Conservation (phyloP, 2,113 vertebrate species). For the Tychaedon coryphoeus region DNA sequence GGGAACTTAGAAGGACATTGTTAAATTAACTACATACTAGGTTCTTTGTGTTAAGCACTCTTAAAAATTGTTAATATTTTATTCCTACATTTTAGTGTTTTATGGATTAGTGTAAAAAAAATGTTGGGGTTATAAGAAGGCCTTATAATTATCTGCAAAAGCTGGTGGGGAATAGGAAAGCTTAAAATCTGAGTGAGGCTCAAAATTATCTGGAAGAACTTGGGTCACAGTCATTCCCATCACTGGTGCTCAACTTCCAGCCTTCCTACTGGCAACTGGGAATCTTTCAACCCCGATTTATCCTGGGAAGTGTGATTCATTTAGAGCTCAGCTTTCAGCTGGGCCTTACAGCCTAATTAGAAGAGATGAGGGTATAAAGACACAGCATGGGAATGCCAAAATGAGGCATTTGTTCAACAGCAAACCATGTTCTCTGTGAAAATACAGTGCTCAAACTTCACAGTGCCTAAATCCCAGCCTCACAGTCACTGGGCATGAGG, state of each 20-base stretch:
- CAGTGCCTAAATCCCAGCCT: background rate
- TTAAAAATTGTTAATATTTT: background rate
- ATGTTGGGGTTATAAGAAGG: background rate
- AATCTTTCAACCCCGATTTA: background rate
- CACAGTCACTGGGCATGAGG: rapidly evolving
- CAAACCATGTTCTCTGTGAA: background rate
- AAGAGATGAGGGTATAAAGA: background rate
- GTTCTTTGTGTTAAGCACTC: background rate
- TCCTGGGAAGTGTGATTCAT: background rate
- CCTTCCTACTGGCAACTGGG: background rate
- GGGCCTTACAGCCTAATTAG: background rate
- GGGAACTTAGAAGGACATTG: background rate
- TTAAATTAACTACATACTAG: background rate
- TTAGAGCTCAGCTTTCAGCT: background rate
- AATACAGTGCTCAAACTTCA: background rate
- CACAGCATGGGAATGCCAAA: background rate
- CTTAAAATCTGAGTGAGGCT: background rate
- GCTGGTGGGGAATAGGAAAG: background rate
- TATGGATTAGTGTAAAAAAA: background rate
- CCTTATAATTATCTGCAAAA: background rate
- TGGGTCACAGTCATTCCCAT: background rate
- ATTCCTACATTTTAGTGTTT: background rate
- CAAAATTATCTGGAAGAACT: background rate
- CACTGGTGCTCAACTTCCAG: background rate
- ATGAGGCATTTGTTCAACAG: background rate